Evolutionary conservation across 2,113 vertebrate genomes (phyloP).

Genomic region (Salvelinus fontinalis): DNA sequence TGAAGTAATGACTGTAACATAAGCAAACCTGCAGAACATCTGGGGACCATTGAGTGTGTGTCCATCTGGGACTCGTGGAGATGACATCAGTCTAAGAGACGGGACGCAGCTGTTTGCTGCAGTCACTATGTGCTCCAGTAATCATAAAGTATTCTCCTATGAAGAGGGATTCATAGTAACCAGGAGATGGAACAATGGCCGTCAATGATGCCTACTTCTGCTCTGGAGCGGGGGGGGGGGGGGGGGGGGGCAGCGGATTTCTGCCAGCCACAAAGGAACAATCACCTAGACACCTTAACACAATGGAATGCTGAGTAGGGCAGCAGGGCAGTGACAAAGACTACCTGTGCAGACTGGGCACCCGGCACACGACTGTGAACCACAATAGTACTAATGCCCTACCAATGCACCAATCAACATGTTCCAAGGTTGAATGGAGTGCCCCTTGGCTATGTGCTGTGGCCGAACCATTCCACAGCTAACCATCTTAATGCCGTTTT

Average conservation of each 20-base stretch:
- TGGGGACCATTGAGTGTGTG: conserved; percentile 6
- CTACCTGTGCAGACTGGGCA: background rate
- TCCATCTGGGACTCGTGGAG: conserved; percentile 22
- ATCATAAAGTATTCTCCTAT: no score
- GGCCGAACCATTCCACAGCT: background rate
- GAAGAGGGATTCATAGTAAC: no score
- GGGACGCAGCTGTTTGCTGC: conserved; percentile 26
- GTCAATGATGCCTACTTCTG: no score
- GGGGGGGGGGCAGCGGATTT: no score
- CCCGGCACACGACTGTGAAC: conserved; percentile 16
- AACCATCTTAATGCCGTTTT: conserved; percentile 24
- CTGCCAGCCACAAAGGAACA: no score
- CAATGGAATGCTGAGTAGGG: no score
- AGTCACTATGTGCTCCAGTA: no score
- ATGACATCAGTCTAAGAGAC: conserved; percentile 29
- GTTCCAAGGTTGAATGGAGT: background rate
- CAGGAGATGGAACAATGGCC: no score
- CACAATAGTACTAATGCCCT: conserved; percentile 25
- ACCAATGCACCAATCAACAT: conserved; percentile 24
- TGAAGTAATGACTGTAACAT: conserved; percentile 30
- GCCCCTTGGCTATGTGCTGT: background rate
- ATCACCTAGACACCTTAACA: no score
- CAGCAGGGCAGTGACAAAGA: no score
- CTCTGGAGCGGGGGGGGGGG: no score
- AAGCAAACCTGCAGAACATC: conserved; percentile 18